phyloP scores from a whole-genome alignment of 2,888 invertebrate genomes.

The Philopedon plagiatum region DNA sequence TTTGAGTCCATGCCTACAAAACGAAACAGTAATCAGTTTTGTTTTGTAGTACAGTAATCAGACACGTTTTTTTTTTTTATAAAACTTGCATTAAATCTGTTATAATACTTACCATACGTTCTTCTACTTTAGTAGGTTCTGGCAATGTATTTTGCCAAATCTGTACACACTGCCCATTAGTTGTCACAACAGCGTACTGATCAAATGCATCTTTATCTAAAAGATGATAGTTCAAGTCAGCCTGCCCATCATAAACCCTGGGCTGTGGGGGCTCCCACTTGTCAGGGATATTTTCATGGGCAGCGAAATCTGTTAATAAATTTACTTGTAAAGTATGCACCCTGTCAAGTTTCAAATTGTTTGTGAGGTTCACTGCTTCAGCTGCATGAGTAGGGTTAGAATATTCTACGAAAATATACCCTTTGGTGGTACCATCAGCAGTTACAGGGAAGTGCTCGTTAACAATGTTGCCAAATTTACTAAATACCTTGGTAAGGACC shows the following conservation, averaged over 20 bases:
- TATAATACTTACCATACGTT: slow-evolving; percentile 78
- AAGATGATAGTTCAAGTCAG: slow-evolving; percentile 93
- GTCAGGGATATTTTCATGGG: slow-evolving; percentile 91
- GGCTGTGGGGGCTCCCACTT: slow-evolving; percentile 94
- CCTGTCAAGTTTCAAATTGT: slow-evolving; percentile 96
- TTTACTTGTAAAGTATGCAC: slow-evolving; percentile 89
- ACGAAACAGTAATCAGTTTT: too few species aligned
- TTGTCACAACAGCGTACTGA: slow-evolving; percentile 92
- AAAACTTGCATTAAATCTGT: background rate
- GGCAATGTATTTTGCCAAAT: slow-evolving; percentile 93
- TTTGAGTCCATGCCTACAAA: slow-evolving; percentile 92
- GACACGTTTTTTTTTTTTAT: too few species aligned
- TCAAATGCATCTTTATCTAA: slow-evolving; percentile 96
- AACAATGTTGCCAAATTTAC: slow-evolving; percentile 88
- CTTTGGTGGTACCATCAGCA: slow-evolving; percentile 89
- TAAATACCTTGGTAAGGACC: slow-evolving; percentile 92
- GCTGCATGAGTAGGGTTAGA: slow-evolving; percentile 86
- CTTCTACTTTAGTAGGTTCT: slow-evolving; percentile 86
- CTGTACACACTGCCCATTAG: slow-evolving; percentile 80
- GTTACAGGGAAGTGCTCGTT: slow-evolving; percentile 91
- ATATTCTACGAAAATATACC: slow-evolving; percentile 93
- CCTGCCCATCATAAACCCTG: slow-evolving; percentile 91
- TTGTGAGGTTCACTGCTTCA: slow-evolving; percentile 89
- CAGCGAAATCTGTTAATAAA: slow-evolving; percentile 95
- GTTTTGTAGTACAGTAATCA: too few species aligned